Base-by-base conservation (phyloP, 2,797 vertebrate species). In the Cercopithecus neglectus region DNA sequence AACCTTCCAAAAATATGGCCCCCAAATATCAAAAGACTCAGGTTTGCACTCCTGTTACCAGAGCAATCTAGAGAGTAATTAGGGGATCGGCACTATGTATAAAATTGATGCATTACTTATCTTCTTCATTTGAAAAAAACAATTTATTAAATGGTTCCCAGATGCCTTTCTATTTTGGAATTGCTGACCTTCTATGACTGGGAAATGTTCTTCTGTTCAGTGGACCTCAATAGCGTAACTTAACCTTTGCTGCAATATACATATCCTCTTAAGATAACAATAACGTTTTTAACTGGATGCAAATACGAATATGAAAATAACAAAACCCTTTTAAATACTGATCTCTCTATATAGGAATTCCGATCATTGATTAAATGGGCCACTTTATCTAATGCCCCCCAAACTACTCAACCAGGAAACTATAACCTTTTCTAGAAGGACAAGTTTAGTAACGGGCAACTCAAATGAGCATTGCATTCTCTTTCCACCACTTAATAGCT, bases 131-230 rank as follows among this genome's bases (percentile, higher is more conserved):
- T 55, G 96, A 91, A 83, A 41, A 95, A 96, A 95, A 81, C 48
- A 50, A 85, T 95, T 36, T 92, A 87, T 95, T 96, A 97, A 98
- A 98, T 90, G 86, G n/a, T 96, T 98, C 94, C 96, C 96, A 55
- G 61, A 86, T 83, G 93, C 91, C 61, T 98, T 79, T 61, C 24
- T 91, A 0, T 48, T 95, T 48, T 0, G 95, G 1, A 89, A 92
- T 13, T 8, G 1, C 85, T 91, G 75, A 84, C 28, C 57, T 96
- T 33, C 2, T 28, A 59, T 87, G 89, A 97, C 22, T 26, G 84
- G 48, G 44, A 96, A 96, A 14, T 1, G 19, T 39, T 75, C 33
- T 50, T 94, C 28, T 87, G 22, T 79, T 76, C 46, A 57, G 33
- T 11, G 41, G 7, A 53, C 72, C 76, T 0, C 1, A 88, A 93